phyloP scores from a whole-genome alignment of 2,797 vertebrate genomes.

The Sebastes diaconus region DNA sequence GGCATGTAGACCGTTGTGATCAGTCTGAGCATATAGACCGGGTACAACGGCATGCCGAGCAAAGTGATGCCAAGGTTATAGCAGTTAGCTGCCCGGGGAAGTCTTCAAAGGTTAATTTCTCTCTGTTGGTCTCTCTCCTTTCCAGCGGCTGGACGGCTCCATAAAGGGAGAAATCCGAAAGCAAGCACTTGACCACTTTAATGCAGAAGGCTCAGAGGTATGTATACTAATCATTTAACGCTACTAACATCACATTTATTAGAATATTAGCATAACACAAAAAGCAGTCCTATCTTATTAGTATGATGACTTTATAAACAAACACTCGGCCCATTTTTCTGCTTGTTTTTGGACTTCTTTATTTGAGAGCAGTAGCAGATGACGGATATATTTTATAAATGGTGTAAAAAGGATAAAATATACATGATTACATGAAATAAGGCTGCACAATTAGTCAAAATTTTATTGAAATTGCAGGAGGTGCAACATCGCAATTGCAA shows the following conservation, averaged over 20 bases:
- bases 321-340: background rate
- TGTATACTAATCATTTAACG: conserved; percentile 22
- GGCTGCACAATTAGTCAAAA: background rate
- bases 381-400: background rate
- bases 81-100: background rate
- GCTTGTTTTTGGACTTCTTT: background rate
- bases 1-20: background rate
- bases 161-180: conserved; percentile 99
- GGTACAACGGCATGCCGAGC: background rate
- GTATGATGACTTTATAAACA: background rate
- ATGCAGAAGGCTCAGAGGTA: conserved; percentile 99
- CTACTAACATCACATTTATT: background rate
- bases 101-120: background rate
- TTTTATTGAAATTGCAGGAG: too few species aligned
- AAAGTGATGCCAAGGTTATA: background rate
- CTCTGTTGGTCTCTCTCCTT: conserved; percentile 20
- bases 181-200: conserved; percentile 99
- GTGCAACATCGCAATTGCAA: too few species aligned
- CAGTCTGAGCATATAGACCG: background rate
- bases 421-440: background rate
- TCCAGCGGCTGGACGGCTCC: conserved; percentile 95
- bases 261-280: background rate
- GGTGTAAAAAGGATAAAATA: background rate
- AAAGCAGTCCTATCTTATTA: background rate
- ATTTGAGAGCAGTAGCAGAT: background rate